phyloP scores from a whole-genome alignment of 2,888 invertebrate species.

The Cremastinae sp. region DNA sequence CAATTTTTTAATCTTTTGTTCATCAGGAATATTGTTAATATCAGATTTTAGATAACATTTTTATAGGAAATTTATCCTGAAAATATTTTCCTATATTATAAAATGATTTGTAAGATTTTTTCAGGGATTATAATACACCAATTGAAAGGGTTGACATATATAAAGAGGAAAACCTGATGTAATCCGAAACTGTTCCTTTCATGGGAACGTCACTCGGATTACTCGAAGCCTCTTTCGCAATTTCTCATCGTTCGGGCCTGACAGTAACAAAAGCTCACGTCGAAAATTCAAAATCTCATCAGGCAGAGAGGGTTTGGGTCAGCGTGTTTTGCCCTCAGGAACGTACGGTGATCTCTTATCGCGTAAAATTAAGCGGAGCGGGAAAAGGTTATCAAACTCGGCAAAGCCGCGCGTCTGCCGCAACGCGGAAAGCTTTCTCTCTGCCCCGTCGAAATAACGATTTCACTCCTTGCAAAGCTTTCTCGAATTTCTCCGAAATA shows the following conservation, averaged over 20 bases:
- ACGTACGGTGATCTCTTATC: not conserved
- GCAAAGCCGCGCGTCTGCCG: conserved; percentile 2
- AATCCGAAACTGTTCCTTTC: not conserved
- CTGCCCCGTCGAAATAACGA: not conserved
- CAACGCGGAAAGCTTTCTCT: conserved; percentile 1
- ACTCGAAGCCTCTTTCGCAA: conserved; percentile 28
- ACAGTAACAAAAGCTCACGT: conserved; percentile 6
- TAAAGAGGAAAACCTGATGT: conserved; percentile 9
- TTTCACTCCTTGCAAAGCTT: not conserved
- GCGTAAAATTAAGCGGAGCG: conserved; percentile 29
- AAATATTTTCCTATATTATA: not conserved
- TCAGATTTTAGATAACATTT: no score
- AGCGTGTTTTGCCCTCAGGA: not conserved
- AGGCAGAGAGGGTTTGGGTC: not conserved
- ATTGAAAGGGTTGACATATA: conserved; percentile 1
- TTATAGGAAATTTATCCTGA: not conserved
- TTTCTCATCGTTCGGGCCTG: conserved; percentile 18
- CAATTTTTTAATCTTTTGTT: conserved; percentile 39
- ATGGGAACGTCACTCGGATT: conserved; percentile 5
- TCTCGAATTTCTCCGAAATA: no score
- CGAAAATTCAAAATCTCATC: conserved; percentile 29
- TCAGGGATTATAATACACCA: conserved; percentile 9
- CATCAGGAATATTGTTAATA: no score
- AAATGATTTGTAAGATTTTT: conserved; percentile 10
- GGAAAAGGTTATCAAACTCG: conserved; percentile 20